A percentile compares a stretch with the other conserved stretches of the same genome.
These are phyloP conservation scores for Xestia xanthographa DNA, from an alignment of 2,888 invertebrate species.

Conservation along the genomic window DNA sequence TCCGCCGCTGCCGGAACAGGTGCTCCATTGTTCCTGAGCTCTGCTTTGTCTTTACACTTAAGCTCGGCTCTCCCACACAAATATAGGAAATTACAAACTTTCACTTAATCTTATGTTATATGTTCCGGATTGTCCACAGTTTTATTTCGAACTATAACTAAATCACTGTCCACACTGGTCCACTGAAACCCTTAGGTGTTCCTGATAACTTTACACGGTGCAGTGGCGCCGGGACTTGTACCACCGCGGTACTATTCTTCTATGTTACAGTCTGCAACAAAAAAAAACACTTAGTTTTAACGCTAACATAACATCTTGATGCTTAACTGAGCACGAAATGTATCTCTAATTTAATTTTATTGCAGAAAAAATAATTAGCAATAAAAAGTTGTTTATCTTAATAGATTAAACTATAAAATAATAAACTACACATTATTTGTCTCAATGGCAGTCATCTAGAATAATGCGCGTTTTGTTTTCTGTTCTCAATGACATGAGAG, in stretches of 20 bases:
- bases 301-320: background rate
- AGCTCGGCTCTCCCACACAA: slow-evolving; percentile 82
- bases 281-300: slow-evolving; percentile 16
- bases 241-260: slow-evolving; percentile 28
- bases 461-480: slow-evolving; percentile 19
- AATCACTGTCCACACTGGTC: slow-evolving; percentile 63
- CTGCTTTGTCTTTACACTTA: slow-evolving; percentile 79
- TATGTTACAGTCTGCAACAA: slow-evolving; percentile 53
- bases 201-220: slow-evolving; percentile 63
- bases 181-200: slow-evolving; percentile 67
- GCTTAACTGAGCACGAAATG: slow-evolving; percentile 3
- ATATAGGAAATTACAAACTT: slow-evolving; percentile 83
- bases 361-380: background rate
- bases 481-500: slow-evolving; percentile 19
- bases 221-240: slow-evolving; percentile 50
- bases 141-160: slow-evolving; percentile 62
- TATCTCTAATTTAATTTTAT: background rate
- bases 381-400: slow-evolving; percentile 1
- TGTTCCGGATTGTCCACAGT: slow-evolving; percentile 68
- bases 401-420: background rate
- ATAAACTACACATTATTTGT: slow-evolving; percentile 7
- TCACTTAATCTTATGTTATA: slow-evolving; percentile 84
- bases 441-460: background rate
- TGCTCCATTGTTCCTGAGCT: slow-evolving; percentile 85
- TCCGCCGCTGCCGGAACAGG: slow-evolving; percentile 88